phyloP scores from a whole-genome alignment of 2,113 vertebrate species.

The Hucho hucho region DNA sequence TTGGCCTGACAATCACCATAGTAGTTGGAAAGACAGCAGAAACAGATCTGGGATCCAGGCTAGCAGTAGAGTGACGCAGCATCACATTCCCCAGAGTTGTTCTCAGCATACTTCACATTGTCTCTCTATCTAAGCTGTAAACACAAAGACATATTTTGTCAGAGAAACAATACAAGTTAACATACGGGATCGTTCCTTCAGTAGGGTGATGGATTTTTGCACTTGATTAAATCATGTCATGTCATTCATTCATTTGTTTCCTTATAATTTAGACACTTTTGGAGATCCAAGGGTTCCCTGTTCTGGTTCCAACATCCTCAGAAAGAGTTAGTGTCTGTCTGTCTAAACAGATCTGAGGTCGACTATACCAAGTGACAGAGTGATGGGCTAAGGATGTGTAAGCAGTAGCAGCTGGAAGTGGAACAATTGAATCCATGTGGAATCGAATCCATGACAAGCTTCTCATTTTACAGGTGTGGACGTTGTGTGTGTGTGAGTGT shows the following conservation, averaged over 20 bases:
- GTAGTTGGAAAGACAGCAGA: too few relatives aligned
- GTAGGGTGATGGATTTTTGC: too few relatives aligned
- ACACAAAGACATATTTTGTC: slow-evolving; percentile 3
- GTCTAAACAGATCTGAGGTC: not conserved
- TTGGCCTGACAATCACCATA: too few relatives aligned
- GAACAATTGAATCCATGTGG: not conserved
- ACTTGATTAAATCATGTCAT: too few relatives aligned
- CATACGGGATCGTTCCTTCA: too few relatives aligned
- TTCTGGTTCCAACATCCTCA: not conserved
- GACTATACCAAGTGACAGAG: slow-evolving; percentile 1
- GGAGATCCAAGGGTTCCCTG: not conserved
- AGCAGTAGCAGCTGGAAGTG: not conserved
- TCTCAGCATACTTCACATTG: slow-evolving; percentile 3
- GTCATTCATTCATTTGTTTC: not conserved
- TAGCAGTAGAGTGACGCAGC: not conserved
- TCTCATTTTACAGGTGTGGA: too few relatives aligned
- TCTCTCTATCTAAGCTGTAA: not conserved
- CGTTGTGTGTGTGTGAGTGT: slow-evolving; percentile 3
- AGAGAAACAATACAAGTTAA: not conserved
- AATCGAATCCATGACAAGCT: too few relatives aligned
- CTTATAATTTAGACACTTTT: not conserved
- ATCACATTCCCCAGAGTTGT: not conserved
- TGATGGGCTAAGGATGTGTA: not conserved
- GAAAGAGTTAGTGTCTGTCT: not conserved
- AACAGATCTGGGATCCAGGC: not conserved